These are phyloP conservation scores for Bovichtus variegatus DNA, from an alignment of 2,797 vertebrate genomes.

Conservation along the genomic window DNA sequence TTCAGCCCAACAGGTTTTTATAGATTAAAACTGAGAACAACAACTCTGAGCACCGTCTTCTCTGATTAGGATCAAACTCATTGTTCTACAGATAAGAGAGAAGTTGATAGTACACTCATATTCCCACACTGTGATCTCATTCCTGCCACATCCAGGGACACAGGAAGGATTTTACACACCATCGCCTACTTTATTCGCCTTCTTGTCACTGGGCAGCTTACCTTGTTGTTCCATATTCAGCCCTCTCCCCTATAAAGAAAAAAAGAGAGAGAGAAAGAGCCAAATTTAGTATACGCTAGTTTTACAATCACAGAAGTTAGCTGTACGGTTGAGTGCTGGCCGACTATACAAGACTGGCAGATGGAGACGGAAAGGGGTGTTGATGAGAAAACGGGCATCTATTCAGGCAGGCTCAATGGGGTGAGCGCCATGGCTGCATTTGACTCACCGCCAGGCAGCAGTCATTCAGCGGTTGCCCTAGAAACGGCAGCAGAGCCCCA, in stretches of 20 bases:
- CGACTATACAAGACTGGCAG: slow-evolving; percentile 70
- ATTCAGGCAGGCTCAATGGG: slow-evolving; percentile 78
- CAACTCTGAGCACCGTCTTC: slow-evolving; percentile 3
- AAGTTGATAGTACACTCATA: slow-evolving; percentile 15
- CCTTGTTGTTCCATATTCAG: slow-evolving; percentile 95
- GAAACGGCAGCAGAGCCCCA: slow-evolving; percentile 80
- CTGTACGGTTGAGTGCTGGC: slow-evolving; percentile 66
- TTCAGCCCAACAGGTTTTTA: slow-evolving; percentile 20
- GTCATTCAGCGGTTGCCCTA: slow-evolving; percentile 83
- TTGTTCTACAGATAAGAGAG: slow-evolving; percentile 28
- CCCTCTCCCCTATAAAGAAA: slow-evolving; percentile 89
- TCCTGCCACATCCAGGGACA: slow-evolving; percentile 51
- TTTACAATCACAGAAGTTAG: slow-evolving; percentile 66
- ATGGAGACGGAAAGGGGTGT: slow-evolving; percentile 77
- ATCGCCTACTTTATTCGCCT: slow-evolving; percentile 48
- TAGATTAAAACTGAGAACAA: slow-evolving; percentile 14
- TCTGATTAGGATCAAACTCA: slow-evolving; percentile 28
- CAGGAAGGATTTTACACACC: slow-evolving; percentile 61
- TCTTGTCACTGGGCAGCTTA: slow-evolving; percentile 81
- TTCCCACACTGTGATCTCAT: slow-evolving; percentile 56
- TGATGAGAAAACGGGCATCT: slow-evolving; percentile 76
- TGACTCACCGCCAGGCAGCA: slow-evolving; percentile 78
- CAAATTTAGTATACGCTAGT: slow-evolving; percentile 58
- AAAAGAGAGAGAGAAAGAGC: slow-evolving; percentile 58
- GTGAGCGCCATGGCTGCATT: slow-evolving; percentile 71